Base-by-base conservation (phyloP, 2,888 invertebrate genomes). In the Tupiocoris notatus region DNA sequence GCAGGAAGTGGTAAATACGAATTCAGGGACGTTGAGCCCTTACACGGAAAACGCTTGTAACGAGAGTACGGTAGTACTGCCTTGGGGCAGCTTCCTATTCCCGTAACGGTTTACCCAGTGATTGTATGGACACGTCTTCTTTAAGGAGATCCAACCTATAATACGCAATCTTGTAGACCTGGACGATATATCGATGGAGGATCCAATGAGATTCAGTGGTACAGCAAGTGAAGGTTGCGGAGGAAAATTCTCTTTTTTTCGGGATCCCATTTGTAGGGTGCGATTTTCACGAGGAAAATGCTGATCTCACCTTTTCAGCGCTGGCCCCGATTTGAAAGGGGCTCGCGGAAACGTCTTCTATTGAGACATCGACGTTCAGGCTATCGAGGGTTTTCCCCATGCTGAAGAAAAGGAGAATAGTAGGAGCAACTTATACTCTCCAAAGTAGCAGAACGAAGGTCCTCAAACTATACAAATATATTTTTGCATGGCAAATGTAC, bases 231-330 rank as follows among this genome's bases (percentile, higher is more conserved):
- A 54, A 18, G 12, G 6, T 39, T 39, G 59, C 23, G 17, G 70
- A 18, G 70, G 59, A 70, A 24, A 59, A 24, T 58, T 56, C 23
- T 57, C 57, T 21, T 58, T 59, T 21, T 54, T 70, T 20, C 58
- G n/a, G 58, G 59, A 70, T 70, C 70, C 58, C 59, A 70, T 70
- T 70, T 70, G 70, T 70, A 23, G 59, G 17, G 58, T 58, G 54
- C 70, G 70, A 70, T 70, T 70, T 63, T 63, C 70, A 22, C 54
- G 39, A 1, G 25, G 25, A 70, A 70, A 70, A 70, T 70, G 70
- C 70, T 70, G 70, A 70, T 70, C 70, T 59, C 39, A 39, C 39
- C 39, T 7, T n/a, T n/a, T n/a, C n/a, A n/a, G n/a, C n/a, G n/a
- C n/a, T 39, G 39, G 12, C 6, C 6, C 3, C 39, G 39, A 39